Percentiles rank a stretch among this genome's conserved stretches.
phyloP scores from a whole-genome alignment of 1,140 invertebrate genomes.

The Nasonia longicornis region DNA sequence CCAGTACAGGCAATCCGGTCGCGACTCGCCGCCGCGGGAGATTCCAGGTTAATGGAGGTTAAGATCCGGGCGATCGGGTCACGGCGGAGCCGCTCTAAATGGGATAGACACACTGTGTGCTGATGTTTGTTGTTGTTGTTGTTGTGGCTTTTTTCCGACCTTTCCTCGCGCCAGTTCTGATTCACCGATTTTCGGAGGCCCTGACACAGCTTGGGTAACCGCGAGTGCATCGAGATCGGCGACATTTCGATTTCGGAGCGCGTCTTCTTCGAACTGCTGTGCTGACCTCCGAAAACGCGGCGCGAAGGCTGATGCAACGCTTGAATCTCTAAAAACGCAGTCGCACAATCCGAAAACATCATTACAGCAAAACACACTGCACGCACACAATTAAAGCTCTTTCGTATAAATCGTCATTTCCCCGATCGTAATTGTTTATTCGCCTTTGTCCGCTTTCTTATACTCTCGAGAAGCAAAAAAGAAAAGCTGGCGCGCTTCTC shows the following conservation, averaged over 20 bases:
- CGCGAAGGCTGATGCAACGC: no score
- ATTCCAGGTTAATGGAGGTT: conserved; percentile 59
- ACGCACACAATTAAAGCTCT: neutral
- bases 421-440: conserved; percentile 55
- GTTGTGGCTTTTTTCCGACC: neutral
- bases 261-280: neutral
- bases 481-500: conserved; percentile 35
- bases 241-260: neutral
- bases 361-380: no score
- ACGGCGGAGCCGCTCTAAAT: conserved; percentile 25
- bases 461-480: neutral
- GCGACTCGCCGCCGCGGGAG: conserved; percentile 40
- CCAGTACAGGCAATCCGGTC: neutral
- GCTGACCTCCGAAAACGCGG: no score
- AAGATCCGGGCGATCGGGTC: conserved; percentile 54
- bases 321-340: no score
- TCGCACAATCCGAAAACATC: no score
- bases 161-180: neutral
- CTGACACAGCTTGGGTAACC: no score
- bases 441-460: conserved; percentile 49
- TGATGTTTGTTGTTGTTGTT: neutral
- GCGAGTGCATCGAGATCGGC: neutral
- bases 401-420: neutral
- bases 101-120: conserved; percentile 37
- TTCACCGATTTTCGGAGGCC: no score